Conservation (phyloP, 2,797 vertebrate genomes). For the Danio jaintianensis region DNA sequence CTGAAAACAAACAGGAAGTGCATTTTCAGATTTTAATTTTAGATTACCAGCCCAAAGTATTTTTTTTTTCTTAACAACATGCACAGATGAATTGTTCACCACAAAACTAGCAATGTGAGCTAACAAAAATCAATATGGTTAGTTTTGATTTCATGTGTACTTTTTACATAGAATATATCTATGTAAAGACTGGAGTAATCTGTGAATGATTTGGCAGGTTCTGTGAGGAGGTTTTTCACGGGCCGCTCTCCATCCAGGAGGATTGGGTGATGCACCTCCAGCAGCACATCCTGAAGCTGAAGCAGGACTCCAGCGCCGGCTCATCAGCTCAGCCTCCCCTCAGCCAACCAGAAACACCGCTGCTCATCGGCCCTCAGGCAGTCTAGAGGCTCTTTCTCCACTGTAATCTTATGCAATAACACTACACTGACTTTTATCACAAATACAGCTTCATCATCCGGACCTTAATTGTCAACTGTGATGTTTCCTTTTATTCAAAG, state of each 20-base stretch:
- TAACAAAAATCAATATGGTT: too few species aligned
- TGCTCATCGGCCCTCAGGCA: constrained; percentile 46
- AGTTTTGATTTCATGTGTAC: too few species aligned
- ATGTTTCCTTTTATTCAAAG: neutral
- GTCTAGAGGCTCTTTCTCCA: constrained; percentile 37
- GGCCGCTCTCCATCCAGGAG: constrained; percentile 92
- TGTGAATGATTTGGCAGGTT: constrained; percentile 77
- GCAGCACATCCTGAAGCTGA: constrained; percentile 92
- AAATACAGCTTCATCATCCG: neutral
- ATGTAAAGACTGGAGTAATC: neutral
- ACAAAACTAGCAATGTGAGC: too few species aligned
- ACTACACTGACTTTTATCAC: constrained; percentile 15
- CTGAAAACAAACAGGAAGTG: too few species aligned
- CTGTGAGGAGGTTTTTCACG: constrained; percentile 93
- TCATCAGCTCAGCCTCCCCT: constrained; percentile 56
- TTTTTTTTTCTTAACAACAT: too few species aligned
- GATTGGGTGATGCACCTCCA: constrained; percentile 94
- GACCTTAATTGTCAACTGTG: constrained; percentile 14
- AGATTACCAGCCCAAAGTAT: too few species aligned
- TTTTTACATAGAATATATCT: too few species aligned
- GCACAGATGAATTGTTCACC: too few species aligned
- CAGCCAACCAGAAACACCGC: constrained; percentile 6
- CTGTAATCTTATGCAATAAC: neutral
- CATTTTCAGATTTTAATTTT: too few species aligned
- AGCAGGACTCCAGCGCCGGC: constrained; percentile 83